A percentile compares a stretch with the other conserved stretches of the same genome.
Conservation (phyloP, 2,888 invertebrate species). For the Tinea trinotella region DNA sequence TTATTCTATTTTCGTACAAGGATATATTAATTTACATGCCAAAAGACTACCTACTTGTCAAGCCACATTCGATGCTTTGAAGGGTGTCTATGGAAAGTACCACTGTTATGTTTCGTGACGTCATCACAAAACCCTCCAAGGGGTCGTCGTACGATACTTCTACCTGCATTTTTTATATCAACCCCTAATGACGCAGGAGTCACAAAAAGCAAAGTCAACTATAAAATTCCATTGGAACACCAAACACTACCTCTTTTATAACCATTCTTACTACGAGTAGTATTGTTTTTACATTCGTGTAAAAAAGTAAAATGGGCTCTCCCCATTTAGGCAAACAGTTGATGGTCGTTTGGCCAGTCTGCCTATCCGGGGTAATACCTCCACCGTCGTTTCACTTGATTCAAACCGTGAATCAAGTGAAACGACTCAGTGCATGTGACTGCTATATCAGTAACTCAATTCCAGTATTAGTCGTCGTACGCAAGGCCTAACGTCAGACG, state of each 20-base stretch:
- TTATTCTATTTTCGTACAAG: not conserved
- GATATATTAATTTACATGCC: constrained; percentile 3
- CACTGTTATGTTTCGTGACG: constrained; percentile 37
- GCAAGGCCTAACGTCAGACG: no score
- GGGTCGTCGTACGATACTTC: constrained; percentile 62
- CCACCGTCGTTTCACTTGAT: no score
- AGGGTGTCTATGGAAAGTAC: constrained; percentile 21
- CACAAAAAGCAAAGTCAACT: constrained; percentile 20
- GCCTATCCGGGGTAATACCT: no score
- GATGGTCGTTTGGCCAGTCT: no score
- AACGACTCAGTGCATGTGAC: no score
- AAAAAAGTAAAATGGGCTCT: no score
- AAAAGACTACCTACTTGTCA: not conserved
- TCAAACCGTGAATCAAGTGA: no score
- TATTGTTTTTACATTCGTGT: not conserved
- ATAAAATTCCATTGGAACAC: constrained; percentile 1
- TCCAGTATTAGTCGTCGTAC: no score
- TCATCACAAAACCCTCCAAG: constrained; percentile 45
- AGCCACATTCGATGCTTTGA: constrained; percentile 36
- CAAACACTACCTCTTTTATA: constrained; percentile 13
- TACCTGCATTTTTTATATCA: constrained; percentile 69
- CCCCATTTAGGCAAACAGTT: no score
- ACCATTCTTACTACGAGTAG: not conserved
- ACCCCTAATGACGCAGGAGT: constrained; percentile 54
- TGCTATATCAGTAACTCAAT: no score